Percentiles rank a stretch among this genome's conserved stretches.
Conservation (phyloP, 2,797 vertebrate species). For the Percopsis omiscomaycus region DNA sequence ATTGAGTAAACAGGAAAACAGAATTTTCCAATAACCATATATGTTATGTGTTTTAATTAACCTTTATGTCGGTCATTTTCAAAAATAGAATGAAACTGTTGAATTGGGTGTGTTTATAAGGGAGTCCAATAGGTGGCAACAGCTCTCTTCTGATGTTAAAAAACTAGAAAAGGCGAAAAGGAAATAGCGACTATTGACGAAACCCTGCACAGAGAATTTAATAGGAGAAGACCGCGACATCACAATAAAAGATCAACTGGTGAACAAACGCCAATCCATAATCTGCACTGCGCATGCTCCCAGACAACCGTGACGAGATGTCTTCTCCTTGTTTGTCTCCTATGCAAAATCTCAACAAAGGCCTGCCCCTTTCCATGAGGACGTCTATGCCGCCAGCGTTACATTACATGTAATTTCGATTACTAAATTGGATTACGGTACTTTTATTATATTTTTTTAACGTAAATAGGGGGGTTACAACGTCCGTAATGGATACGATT, state of each 20-base stretch:
- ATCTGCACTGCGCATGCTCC: constrained; percentile 7
- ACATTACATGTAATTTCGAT: constrained; percentile 78
- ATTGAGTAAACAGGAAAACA: no score
- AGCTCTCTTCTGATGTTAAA: constrained; percentile 13
- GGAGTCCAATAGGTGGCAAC: constrained; percentile 37
- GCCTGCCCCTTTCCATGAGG: constrained; percentile 72
- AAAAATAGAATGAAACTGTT: no score
- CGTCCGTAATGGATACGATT: constrained; percentile 57
- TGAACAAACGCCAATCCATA: fast-evolving
- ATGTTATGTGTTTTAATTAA: no score
- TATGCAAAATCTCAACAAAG: constrained; percentile 56
- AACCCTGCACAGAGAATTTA: not conserved
- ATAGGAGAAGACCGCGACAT: not conserved
- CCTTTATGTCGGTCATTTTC: no score
- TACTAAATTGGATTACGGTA: constrained; percentile 74
- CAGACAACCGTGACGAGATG: fast-evolving
- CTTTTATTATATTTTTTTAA: constrained; percentile 47
- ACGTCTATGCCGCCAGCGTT: constrained; percentile 67
- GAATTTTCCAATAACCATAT: no score
- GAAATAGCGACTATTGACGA: constrained; percentile 17
- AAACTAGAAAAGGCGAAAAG: not conserved
- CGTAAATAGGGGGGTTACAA: constrained; percentile 9
- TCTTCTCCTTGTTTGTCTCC: not conserved
- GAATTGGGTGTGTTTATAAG: no score
- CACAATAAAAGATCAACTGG: fast-evolving